Conservation (phyloP, 2,113 vertebrate genomes). For the Daubentonia madagascariensis region DNA sequence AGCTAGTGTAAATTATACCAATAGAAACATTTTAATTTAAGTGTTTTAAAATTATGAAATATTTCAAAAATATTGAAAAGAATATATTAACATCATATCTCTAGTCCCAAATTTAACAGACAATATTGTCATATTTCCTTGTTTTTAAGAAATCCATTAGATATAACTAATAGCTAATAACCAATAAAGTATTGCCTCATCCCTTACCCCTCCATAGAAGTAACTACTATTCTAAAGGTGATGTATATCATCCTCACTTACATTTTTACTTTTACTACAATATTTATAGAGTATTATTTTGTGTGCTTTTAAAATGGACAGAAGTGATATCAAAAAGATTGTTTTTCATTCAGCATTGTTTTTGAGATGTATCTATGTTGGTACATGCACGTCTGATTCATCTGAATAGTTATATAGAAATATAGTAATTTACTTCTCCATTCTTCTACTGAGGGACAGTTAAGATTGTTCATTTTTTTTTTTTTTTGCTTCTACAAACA, state of each 20-base stretch:
- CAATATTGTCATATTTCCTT: neutral
- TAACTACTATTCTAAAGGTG: neutral
- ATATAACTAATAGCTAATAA: constrained; percentile 20
- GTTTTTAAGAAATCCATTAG: constrained; percentile 9
- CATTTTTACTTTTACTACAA: constrained; percentile 26
- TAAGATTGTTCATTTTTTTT: neutral
- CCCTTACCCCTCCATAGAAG: neutral
- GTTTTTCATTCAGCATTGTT: neutral
- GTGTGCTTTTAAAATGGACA: constrained; percentile 13
- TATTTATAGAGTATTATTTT: neutral
- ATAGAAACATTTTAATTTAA: neutral
- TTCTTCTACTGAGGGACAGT: neutral
- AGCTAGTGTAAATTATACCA: neutral
- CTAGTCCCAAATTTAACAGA: neutral
- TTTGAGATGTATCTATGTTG: neutral
- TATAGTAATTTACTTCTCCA: neutral
- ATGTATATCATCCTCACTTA: neutral
- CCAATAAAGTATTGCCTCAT: neutral
- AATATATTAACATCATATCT: neutral
- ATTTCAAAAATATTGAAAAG: constrained; percentile 16
- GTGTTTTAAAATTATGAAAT: neutral
- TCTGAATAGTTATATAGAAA: neutral
- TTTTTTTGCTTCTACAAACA: constrained; percentile 1
- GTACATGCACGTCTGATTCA: neutral
- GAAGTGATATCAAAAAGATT: neutral